Base-by-base conservation (phyloP, 2,888 invertebrate genomes). In the Drosophila rubida region DNA sequence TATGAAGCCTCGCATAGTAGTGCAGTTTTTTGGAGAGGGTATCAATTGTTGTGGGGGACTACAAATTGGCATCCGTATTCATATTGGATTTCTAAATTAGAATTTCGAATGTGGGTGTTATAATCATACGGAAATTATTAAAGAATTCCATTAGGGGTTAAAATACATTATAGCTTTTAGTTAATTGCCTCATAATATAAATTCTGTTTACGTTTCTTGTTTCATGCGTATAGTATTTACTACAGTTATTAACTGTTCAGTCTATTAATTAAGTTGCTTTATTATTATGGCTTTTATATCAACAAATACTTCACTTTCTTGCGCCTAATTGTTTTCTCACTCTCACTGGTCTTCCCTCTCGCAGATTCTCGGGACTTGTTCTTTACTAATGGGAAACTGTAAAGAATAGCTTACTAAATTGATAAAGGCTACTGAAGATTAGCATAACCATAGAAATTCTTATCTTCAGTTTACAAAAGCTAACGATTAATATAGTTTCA, bases 371-470 rank as follows among this genome's bases (percentile, higher is more conserved):
- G n/a, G 4, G 8, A 2, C 19, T 22, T 32, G n/a, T 4, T 48
- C n/a, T 32, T 48, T 22, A 32, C 7, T 19, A 19, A 48, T n/a
- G 8, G 4, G 13, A 22, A 13, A 8, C 35, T 14, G 8, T 22
- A 32, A 32, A 5, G 32, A 48, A 48, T 48, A 32, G 32, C 19
- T 19, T 48, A 48, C n/a, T 32, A 32, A 19, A 19, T 4, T 48
- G 13, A 19, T 22, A 8, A 13, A n/a, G n/a, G 22, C 35, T 49
- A 13, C 23, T 6, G 27, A 16, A 19, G 5, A 53, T 53, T 42
- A 30, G 19, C 53, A 42, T 53, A 53, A 22, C 30, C 30, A 42
- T 32, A 30, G 11, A 42, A 16, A 13, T 39, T 41, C 51, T 39
- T 16, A 39, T 50, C 39, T 39, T 8, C 14, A 16, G 32, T 22